Evolutionary conservation across 1,140 invertebrate genomes (phyloP), one percentile per base, ranked within the genome.

Genomic region (Neuroterus valhalla): DNA sequence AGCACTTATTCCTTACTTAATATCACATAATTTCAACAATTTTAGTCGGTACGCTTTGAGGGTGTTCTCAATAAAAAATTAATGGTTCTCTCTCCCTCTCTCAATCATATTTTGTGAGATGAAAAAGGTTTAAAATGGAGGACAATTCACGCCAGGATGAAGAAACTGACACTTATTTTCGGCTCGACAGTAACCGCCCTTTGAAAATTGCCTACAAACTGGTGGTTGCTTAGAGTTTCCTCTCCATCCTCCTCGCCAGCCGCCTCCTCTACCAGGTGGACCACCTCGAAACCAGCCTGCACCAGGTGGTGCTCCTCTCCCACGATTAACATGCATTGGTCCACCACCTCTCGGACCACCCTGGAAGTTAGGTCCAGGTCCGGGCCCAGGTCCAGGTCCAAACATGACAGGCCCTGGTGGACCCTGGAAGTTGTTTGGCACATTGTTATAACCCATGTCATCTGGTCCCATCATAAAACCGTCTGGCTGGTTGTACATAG

Each of bases 141-240:
- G 91, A 79, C 91, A 91, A 87, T 94, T 94, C 15, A 92, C 92
- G 74, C 93, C 93, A 23, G 94, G 94, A 91, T 96, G 95, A 78
- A 96, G 88, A 85, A 94, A 96, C 66, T 93, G 92, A 86, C 95
- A 96, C 78, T 94, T 94, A 72, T 95, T 94, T 19, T 94, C 94
- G 82, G 94, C 92, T 70, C 94, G 89, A 87, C 95, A 96, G 74
- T 92, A 94, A 2, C 95, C 95, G 80, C 92, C 92, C 81, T 94
- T 94, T 82, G 94, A 93, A 81, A 95, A 95, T 82, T 95, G 94
- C 83, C 94, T 93, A 85, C 95, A 96, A 14, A 95, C 82, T 5
- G 88, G 85, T 0, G 88, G 88, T 23, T 89, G 86, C 69, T 92
- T 91, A 2, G 88, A 89, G 50, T 89, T 90, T 2, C 89, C 87